Percentiles rank a stretch among this genome's conserved stretches.
These are phyloP conservation scores for Decapterus maruadsi DNA, from an alignment of 2,797 vertebrate genomes.

Conservation along the genomic window DNA sequence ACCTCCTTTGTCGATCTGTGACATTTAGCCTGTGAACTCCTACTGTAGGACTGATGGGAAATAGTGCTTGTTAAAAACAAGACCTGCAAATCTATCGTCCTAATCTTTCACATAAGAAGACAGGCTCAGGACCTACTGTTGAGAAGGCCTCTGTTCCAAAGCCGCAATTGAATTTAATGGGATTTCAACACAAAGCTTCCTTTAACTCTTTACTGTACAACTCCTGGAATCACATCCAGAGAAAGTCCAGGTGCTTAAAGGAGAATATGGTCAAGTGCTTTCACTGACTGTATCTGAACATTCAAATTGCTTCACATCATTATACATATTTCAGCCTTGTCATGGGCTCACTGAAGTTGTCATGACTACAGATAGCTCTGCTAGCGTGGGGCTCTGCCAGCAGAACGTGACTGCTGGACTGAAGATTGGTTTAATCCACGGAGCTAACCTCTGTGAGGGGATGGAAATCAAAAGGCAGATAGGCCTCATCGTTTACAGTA, in stretches of 20 bases:
- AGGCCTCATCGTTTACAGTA: constrained; percentile 41
- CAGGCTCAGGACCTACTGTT: background rate
- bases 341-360: constrained; percentile 19
- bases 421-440: constrained; percentile 50
- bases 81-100: background rate
- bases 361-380: constrained; percentile 36
- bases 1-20: background rate
- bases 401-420: constrained; percentile 25
- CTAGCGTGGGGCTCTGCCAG: background rate
- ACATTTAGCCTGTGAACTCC: background rate
- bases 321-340: constrained; percentile 14
- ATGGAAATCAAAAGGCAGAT: constrained; percentile 43
- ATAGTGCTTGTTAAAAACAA: background rate
- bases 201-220: background rate
- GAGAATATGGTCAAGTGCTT: constrained; percentile 16
- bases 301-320: constrained; percentile 19
- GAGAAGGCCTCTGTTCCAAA: background rate
- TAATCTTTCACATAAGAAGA: background rate
- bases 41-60: background rate
- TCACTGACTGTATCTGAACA: background rate
- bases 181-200: background rate
- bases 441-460: constrained; percentile 29
- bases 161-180: background rate
- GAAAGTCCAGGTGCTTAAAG: background rate
- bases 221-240: background rate